phyloP scores from a whole-genome alignment of 2,797 vertebrate species.

The Ibycter americanus region DNA sequence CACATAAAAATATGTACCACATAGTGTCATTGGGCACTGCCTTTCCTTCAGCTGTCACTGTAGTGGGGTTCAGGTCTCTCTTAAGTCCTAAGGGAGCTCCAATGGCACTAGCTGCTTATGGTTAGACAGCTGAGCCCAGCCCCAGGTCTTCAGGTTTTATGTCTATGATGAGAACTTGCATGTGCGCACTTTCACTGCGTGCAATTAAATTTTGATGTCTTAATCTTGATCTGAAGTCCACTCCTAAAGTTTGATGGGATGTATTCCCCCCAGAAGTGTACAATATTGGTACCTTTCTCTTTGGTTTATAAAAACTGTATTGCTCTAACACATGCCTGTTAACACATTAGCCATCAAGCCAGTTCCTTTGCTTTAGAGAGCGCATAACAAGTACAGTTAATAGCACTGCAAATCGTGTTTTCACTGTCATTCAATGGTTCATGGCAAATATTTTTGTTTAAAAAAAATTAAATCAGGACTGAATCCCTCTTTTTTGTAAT shows the following conservation, averaged over 20 bases:
- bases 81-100: neutral
- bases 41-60: neutral
- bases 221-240: neutral
- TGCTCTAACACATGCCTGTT: neutral
- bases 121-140: neutral
- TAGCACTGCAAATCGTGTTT: neutral
- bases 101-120: accelerated
- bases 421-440: neutral
- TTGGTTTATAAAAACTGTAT: neutral
- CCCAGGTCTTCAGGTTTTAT: neutral
- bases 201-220: neutral
- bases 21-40: neutral
- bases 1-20: neutral
- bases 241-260: neutral
- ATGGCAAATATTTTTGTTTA: neutral
- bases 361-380: neutral
- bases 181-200: neutral
- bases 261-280: neutral
- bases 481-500: neutral
- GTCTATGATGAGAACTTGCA: neutral
- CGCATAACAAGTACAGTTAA: neutral
- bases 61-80: neutral
- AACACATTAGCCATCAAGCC: neutral
- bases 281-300: neutral
- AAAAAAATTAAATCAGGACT: neutral